phyloP scores from a whole-genome alignment of 2,888 invertebrate genomes.

The Heteromurus nitidus region DNA sequence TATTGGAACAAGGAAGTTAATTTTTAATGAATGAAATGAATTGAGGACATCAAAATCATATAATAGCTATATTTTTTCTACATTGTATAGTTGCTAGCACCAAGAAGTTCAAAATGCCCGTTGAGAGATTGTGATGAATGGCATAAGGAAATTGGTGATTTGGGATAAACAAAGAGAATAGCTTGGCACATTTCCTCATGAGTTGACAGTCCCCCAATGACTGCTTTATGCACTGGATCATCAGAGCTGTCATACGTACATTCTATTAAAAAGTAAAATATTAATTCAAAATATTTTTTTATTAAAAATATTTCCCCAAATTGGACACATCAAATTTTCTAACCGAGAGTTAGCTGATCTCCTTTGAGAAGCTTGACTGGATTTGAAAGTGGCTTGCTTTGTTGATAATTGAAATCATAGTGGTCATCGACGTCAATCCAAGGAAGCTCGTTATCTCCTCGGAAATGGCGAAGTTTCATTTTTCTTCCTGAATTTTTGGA shows the following conservation, averaged over 20 bases:
- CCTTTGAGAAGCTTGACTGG: constrained; percentile 43
- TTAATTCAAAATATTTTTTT: background rate
- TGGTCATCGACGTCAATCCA: constrained; percentile 52
- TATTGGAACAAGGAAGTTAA: background rate
- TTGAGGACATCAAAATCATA: background rate
- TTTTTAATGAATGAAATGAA: background rate
- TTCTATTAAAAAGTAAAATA: background rate
- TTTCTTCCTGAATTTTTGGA: constrained; percentile 75
- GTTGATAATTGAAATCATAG: constrained; percentile 59
- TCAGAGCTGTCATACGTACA: background rate
- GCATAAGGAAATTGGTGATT: background rate
- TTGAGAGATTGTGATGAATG: background rate
- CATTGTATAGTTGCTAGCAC: constrained; percentile 7
- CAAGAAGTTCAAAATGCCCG: background rate
- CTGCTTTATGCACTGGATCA: background rate
- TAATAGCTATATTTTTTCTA: background rate
- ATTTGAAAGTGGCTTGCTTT: constrained; percentile 38
- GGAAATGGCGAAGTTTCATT: constrained; percentile 59
- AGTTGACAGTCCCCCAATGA: constrained; percentile 12
- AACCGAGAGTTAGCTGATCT: constrained; percentile 66
- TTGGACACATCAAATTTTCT: background rate
- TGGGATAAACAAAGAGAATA: constrained; percentile 15
- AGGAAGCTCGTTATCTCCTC: constrained; percentile 53
- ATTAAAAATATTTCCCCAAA: background rate
- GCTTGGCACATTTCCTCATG: constrained; percentile 40